Conservation (phyloP, 2,888 invertebrate genomes). For the Plebejus anna region DNA sequence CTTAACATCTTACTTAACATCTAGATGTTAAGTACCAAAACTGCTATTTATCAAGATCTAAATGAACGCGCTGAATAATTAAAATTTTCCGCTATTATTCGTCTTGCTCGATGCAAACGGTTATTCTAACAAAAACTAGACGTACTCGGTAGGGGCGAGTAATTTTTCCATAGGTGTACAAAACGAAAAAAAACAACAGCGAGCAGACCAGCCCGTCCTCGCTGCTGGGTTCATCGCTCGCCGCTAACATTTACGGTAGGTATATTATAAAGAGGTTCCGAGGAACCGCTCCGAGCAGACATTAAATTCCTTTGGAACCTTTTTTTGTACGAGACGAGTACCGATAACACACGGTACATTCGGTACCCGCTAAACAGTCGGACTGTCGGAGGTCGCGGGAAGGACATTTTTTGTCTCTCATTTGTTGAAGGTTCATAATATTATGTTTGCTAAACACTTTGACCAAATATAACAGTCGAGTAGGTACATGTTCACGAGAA, state of each 20-base stretch:
- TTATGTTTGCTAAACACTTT: background rate
- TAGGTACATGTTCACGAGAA: background rate
- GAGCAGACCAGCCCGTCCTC: constrained; percentile 67
- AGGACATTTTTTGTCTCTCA: constrained; percentile 63
- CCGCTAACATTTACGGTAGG: constrained; percentile 67
- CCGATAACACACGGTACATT: constrained; percentile 68
- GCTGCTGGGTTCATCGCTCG: constrained; percentile 74
- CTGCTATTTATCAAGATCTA: background rate
- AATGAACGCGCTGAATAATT: background rate
- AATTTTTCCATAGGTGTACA: background rate
- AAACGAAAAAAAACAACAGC: constrained; percentile 38
- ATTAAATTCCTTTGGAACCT: constrained; percentile 76
- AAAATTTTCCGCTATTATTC: background rate
- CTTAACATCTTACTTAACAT: too few relatives aligned
- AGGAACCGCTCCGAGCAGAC: constrained; percentile 66
- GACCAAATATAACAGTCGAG: background rate
- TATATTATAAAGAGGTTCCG: constrained; percentile 70
- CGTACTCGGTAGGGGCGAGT: background rate
- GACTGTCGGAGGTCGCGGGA: constrained; percentile 68
- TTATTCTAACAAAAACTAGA: constrained; percentile 8
- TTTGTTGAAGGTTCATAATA: constrained; percentile 7
- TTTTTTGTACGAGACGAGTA: constrained; percentile 62
- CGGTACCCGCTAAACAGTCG: constrained; percentile 52
- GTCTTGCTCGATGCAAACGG: background rate
- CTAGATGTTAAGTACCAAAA: background rate